Base-by-base conservation (phyloP, 1,140 invertebrate genomes). In the Xylocopa sonorina region DNA sequence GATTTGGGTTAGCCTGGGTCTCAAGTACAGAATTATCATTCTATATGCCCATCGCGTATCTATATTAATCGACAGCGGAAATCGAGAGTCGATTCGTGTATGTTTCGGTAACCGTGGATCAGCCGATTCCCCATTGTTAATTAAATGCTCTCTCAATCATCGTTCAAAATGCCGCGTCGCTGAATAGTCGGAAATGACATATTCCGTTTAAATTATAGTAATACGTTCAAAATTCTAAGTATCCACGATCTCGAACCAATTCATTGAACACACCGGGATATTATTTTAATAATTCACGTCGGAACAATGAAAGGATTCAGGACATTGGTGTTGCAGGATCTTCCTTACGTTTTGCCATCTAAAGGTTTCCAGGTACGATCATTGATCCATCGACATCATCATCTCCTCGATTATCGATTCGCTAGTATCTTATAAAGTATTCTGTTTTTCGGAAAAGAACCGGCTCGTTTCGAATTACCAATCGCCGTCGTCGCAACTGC, bases 271-370 rank as follows among this genome's bases (percentile, higher is more conserved):
- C 48, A 29, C 34, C 16, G 3, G n/a, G 3, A 18, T 57, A 18
- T 38, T 38, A 9, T 14, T 9, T 18, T 21, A 41, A 62, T 32
- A 24, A 50, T 53, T 46, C 27, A 24, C 5, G 12, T 3, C 3
- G 38, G 6, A 0, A 72, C 41, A 50, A 87, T 89, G 87, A 83
- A 81, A 43, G 81, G 77, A 71, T 67, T 87, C 43, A 82, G 58
- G 27, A 41, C 64, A 9, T 80, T 53, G 41, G 41, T 82, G 4
- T 72, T 88, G 29, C 86, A 87, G 21, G 83, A 88, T 68, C n/a
- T 88, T 3, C 62, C 80, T 24, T 57, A 80, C 0, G 51, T 81
- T 7, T 43, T 89, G 5, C 57, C 78, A 0, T 27, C 58, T 1
- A 84, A 81, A 67, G 38, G 41, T 0, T 32, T 85, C 1, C 86